Conservation (phyloP, 2,113 vertebrate genomes). For the Apodemus speciosus region DNA sequence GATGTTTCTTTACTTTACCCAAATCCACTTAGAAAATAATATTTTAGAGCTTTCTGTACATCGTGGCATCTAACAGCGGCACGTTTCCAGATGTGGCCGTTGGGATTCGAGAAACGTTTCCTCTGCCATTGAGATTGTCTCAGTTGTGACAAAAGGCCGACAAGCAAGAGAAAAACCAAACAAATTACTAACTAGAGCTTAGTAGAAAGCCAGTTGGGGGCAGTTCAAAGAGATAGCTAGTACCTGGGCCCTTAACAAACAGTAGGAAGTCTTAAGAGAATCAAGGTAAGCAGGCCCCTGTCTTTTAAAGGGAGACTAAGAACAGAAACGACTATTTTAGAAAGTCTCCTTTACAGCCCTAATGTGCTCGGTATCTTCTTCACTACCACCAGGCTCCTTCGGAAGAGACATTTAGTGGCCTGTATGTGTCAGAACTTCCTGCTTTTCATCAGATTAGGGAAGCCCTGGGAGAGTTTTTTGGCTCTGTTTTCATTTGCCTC, state of each 20-base stretch:
- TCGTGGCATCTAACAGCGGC: not conserved
- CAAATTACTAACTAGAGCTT: fast-evolving
- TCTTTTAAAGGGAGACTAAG: not conserved
- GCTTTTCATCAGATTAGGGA: not conserved
- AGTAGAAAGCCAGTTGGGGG: not conserved
- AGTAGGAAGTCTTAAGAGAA: not conserved
- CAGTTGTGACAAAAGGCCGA: not conserved
- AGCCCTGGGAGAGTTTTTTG: not conserved
- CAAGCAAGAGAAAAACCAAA: not conserved
- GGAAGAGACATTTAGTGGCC: not conserved
- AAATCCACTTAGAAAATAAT: not conserved
- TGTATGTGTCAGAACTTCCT: not conserved
- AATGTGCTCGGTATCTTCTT: not conserved
- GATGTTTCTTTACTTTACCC: not conserved
- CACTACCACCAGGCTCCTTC: not conserved
- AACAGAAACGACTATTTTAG: not conserved
- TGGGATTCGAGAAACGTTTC: not conserved
- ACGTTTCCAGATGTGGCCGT: not conserved
- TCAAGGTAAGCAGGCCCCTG: not conserved
- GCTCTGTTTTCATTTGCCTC: not conserved
- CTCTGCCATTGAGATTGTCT: not conserved
- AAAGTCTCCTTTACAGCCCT: not conserved
- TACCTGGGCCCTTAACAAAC: not conserved
- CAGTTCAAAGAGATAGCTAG: not conserved
- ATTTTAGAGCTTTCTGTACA: not conserved